A percentile compares a stretch with the other conserved stretches of the same genome.
These are phyloP conservation scores for Triplophysa siluroides DNA, from an alignment of 2,113 vertebrate species.

Conservation along the genomic window DNA sequence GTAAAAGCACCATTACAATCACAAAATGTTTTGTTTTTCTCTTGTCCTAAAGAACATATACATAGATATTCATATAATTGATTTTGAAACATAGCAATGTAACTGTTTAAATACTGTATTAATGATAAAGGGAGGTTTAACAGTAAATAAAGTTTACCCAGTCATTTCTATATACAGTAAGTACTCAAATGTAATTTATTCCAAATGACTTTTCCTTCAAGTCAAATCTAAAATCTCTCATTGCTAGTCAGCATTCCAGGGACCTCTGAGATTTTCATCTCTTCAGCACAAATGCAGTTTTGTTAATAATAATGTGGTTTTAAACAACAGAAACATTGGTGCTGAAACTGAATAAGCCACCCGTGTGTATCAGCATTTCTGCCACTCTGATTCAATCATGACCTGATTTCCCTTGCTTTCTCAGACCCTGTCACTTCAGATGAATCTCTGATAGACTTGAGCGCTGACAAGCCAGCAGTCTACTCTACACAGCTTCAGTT, in stretches of 20 bases:
- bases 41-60: too few species aligned
- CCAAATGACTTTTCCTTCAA: not conserved
- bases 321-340: slow-evolving; percentile 35
- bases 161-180: too few species aligned
- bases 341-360: slow-evolving; percentile 49
- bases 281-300: slow-evolving; percentile 31
- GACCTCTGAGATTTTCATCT: slow-evolving; percentile 22
- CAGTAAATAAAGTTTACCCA: not conserved
- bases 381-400: slow-evolving; percentile 55
- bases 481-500: slow-evolving; percentile 20
- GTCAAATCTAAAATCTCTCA: not conserved
- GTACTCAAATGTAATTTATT: not conserved
- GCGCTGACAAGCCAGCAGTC: slow-evolving; percentile 29
- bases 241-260: not conserved
- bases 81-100: too few species aligned
- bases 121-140: not conserved
- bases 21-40: too few species aligned
- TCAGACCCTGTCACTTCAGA: slow-evolving; percentile 46
- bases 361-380: slow-evolving; percentile 55
- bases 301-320: slow-evolving; percentile 52
- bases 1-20: too few species aligned
- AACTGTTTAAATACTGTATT: too few species aligned
- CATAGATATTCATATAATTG: too few species aligned
- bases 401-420: slow-evolving; percentile 30
- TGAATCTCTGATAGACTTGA: slow-evolving; percentile 45